phyloP scores from a whole-genome alignment of 2,797 vertebrate species.

The Cuculus canorus region DNA sequence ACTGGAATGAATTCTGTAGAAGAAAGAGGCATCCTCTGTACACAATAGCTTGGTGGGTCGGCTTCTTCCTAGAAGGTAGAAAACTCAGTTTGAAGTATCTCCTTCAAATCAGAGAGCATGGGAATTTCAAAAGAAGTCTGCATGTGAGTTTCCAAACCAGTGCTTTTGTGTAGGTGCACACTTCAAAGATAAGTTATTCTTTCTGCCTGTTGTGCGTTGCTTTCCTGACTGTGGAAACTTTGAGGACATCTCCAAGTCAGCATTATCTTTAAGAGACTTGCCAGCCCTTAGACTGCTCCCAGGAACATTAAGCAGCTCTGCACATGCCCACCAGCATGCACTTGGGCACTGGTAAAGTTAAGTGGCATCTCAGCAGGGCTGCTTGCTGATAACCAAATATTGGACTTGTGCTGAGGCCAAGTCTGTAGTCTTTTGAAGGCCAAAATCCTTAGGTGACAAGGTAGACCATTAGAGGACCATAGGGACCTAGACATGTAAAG shows the following conservation, averaged over 20 bases:
- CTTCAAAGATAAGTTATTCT: not conserved
- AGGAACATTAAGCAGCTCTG: not conserved
- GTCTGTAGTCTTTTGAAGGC: not conserved
- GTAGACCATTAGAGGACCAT: not conserved
- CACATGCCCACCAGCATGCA: not conserved
- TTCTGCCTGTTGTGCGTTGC: not conserved
- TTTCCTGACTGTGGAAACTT: not conserved
- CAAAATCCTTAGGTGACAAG: not conserved
- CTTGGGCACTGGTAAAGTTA: not conserved
- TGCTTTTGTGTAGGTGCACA: rapidly evolving
- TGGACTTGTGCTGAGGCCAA: not conserved
- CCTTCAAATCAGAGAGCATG: not conserved
- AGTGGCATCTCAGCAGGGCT: not conserved
- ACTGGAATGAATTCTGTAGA: not conserved
- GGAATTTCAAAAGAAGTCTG: not conserved
- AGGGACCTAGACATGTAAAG: not conserved
- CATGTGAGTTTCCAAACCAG: not conserved
- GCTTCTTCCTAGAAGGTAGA: not conserved
- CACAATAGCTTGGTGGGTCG: not conserved
- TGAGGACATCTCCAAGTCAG: not conserved
- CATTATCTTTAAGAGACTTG: not conserved
- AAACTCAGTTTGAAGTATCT: not conserved
- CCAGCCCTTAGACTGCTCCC: not conserved
- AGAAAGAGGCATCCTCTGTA: not conserved
- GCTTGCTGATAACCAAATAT: not conserved